A percentile compares a stretch with the other conserved stretches of the same genome.
Conservation (phyloP, 2,113 vertebrate species). For the Microtus montanus region DNA sequence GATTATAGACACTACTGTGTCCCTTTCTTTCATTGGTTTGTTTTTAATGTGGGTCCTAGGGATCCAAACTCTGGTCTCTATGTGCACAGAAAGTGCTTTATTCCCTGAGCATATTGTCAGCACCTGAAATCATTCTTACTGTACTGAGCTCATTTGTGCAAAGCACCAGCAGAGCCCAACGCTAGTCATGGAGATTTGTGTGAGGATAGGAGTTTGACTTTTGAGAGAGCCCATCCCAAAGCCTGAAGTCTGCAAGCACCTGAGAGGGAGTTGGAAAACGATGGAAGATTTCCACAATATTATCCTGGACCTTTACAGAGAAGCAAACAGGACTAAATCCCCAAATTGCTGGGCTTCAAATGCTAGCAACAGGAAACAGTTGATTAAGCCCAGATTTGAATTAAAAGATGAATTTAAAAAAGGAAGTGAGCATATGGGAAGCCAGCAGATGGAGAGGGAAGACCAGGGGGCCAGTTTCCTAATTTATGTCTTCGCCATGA, state of each 20-base stretch:
- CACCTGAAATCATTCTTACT: neutral
- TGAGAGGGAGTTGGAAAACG: neutral
- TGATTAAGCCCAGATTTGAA: conserved; percentile 42
- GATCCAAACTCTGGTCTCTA: neutral
- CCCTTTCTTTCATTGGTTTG: neutral
- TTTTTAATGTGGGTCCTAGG: neutral
- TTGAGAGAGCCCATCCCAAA: neutral
- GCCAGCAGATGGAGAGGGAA: conserved; percentile 22
- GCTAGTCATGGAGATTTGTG: neutral
- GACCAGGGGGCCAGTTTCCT: neutral
- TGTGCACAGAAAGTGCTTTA: neutral
- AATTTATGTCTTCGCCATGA: neutral
- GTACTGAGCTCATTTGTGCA: neutral
- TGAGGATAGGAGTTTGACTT: neutral
- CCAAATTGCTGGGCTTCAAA: neutral
- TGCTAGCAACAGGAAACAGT: neutral
- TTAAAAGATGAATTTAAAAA: conserved; percentile 46
- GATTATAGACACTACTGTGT: neutral
- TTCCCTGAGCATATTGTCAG: neutral
- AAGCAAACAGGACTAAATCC: neutral
- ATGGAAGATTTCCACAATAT: conserved; percentile 18
- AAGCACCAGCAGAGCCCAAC: neutral
- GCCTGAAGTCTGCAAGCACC: neutral
- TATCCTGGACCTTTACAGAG: neutral
- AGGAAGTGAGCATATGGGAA: conserved; percentile 16